Evolutionary conservation across 2,113 vertebrate species (phyloP).

Genomic region (Scomber japonicus): DNA sequence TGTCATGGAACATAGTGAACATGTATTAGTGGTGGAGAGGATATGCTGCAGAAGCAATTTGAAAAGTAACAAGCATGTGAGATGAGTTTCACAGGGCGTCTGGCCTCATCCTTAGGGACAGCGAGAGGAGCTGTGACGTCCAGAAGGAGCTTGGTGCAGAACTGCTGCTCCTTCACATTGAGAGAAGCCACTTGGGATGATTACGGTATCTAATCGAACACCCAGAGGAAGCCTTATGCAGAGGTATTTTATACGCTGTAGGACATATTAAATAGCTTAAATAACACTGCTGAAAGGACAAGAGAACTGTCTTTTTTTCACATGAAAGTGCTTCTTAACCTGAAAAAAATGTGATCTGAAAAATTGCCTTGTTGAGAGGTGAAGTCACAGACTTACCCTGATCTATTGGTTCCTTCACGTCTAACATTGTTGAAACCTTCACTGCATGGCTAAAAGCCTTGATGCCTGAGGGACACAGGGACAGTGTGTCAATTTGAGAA

Average conservation of each 20-base stretch:
- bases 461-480: neutral
- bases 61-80: no score
- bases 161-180: no score
- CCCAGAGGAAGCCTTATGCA: no score
- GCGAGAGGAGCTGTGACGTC: no score
- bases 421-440: slow-evolving; percentile 30
- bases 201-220: no score
- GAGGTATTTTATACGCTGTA: neutral
- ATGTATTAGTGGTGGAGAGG: no score
- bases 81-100: no score
- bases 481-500: slow-evolving; percentile 40
- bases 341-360: slow-evolving; percentile 4
- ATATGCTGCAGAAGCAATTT: no score
- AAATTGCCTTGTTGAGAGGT: slow-evolving; percentile 8
- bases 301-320: neutral
- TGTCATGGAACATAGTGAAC: no score
- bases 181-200: no score
- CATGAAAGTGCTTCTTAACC: slow-evolving; percentile 1
- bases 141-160: no score
- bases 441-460: neutral
- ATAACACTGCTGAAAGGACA: neutral
- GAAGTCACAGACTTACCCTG: slow-evolving; percentile 18
- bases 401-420: slow-evolving; percentile 3
- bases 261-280: slow-evolving; percentile 1
- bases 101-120: no score